Evolutionary conservation across 2,113 vertebrate genomes (phyloP), one percentile per base, ranked within the genome.

Genomic region (Equus przewalskii): DNA sequence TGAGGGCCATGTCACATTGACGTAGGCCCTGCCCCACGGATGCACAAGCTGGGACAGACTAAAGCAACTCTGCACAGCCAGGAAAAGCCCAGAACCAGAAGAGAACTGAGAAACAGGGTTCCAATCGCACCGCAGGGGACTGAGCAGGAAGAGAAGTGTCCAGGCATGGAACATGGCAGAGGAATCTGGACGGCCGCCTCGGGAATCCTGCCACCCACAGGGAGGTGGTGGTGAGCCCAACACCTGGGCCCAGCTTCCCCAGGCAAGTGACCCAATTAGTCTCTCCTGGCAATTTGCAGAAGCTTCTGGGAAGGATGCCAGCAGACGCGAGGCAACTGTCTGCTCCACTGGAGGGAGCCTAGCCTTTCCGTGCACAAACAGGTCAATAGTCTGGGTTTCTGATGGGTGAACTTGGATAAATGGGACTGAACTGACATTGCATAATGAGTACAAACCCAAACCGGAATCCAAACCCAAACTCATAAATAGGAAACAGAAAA

Each of bases 231-330:
- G 67, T 24, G 51, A 33, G n/a, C 3, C 51, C 16, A 7, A 28
- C 36, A 18, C 4, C 22, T 30, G 62, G 46, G 22, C 98, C 99
- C 99, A 81, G 99, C 99, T 96, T 99, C 99, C 81, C 99, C 98
- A 65, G 99, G 99, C 93, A 99, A 98, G 99, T 99, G 99, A 81
- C 99, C 98, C 98, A 99, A 99, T 97, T 99, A 0, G 99, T 5
- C 99, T 99, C 97, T 99, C 99, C 94, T 99, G 69, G 56, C 14
- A 64, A 65, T 99, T 97, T 98, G 99, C 96, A 99, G 99, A 67
- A 99, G 99, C 97, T 99, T 99, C 98, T 99, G 99, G 88, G 82
- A 99, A 99, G 85, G 99, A 99, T 86, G 99, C 98, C 92, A 99
- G 98, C 99, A 98, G 46, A 99, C 97, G 97, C 99, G 99, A 97